Evolutionary conservation across 2,888 invertebrate genomes (phyloP), one percentile per base, ranked within the genome.

Genomic region (Polydrusus cervinus): DNA sequence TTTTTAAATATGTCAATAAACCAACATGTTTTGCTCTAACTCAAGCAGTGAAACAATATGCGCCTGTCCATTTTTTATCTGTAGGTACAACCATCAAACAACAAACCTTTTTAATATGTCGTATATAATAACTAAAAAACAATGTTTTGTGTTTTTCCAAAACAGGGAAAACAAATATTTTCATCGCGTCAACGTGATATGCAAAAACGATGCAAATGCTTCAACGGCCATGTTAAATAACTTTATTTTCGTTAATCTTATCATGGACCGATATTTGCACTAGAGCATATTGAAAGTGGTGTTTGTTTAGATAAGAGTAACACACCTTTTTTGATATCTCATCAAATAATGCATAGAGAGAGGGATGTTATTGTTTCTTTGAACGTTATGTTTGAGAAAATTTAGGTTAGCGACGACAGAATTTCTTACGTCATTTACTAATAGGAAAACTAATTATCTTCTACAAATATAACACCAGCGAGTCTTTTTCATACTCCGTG

Each of bases 211-310:
- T 47, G 16, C 9, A 47, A 47, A 47, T 47, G 47, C 47, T 51
- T 51, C 51, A 51, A 3, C 51, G 11, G 8, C 20, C 18, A 51
- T 51, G 51, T 51, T 51, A 5, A 20, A 20, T 20, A 51, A 20
- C 51, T 51, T 20, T 20, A 51, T 51, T 51, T 51, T 51, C 9
- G 51, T 7, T 20, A 51, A 51, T 51, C 51, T 51, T 51, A 51
- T 51, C 51, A 5, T 8, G 34, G 10, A 20, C n/a, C n/a, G 13
- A 20, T 51, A 51, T 51, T 51, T 51, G 51, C 51, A 51, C 51
- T 51, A 10, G 3, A 20, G 8, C 8, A 51, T 51, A 51, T 51
- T 51, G 20, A 20, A 51, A 51, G 51, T 51, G 18, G 0, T 51
- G 51, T 20, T 20, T 11, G 20, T 51, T 51, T 11, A 51, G 51